Evolutionary conservation across 1,140 invertebrate species (phyloP), one percentile per base, ranked within the genome.

Genomic region (Achatina immaculata): DNA sequence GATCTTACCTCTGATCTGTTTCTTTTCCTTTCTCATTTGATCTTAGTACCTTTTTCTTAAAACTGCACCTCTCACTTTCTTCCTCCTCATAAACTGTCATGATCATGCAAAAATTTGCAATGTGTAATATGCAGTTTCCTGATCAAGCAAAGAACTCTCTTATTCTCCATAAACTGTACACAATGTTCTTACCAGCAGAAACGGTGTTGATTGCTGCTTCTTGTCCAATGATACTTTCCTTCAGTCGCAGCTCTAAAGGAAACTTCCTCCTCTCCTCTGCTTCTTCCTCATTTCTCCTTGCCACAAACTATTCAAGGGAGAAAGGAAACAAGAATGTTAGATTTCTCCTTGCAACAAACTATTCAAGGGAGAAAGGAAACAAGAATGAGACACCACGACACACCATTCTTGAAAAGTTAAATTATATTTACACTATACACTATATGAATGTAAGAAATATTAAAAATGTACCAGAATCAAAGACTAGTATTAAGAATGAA

Each of bases 211-310:
- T 97, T 51, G 96, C 95, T 38, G 94, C 95, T 88, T 96, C 95
- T 92, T 98, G 97, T 0, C 97, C 97, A 76, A 98, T 95, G 85
- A 98, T 96, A 86, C 93, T 92, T 90, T 96, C 93, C 86, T 95
- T 95, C 7, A 98, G 91, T 85, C 96, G 92, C 89, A 96, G 94
- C 90, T 98, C 96, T n/a, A 98, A 91, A 3, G 96, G 96, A 93
- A 96, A 97, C 86, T 94, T 93, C 86, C 95, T 92, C 69, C 96
- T 93, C 90, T 97, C 96, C 90, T 97, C 96, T 2, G 94, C 93
- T 91, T 95, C 94, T 88, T 93, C 92, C 87, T 93, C 88, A 84
- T 92, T 91, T 84, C 92, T 85, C 40, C 91, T 87, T 81, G 93
- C 91, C 85, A 93, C 92, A 91, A 84, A 90, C 89, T 91, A 68